Conservation (phyloP, 2,113 vertebrate genomes). For the Gymnobelideus leadbeateri region DNA sequence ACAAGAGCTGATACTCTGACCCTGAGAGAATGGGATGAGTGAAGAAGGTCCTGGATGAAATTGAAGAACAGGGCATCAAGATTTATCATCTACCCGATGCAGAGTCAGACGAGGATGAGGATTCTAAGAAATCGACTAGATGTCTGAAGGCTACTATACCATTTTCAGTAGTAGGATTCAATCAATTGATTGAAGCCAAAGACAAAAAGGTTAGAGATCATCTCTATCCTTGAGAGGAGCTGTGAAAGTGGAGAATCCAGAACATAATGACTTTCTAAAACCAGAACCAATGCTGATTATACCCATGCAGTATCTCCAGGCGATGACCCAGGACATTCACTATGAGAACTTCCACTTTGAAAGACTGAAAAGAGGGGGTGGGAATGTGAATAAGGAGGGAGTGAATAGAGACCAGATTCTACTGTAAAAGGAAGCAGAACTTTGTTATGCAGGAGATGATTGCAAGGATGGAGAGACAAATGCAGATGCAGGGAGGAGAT, state of each 20-base stretch:
- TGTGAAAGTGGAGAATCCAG: constrained; percentile 98
- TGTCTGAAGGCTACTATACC: constrained; percentile 98
- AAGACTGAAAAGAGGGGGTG: too few species aligned
- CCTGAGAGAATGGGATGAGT: constrained; percentile 94
- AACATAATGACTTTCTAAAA: constrained; percentile 99
- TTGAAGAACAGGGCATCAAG: constrained; percentile 98
- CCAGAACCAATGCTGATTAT: constrained; percentile 97
- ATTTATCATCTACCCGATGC: constrained; percentile 99
- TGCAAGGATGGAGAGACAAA: constrained; percentile 95
- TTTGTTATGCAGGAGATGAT: constrained; percentile 97
- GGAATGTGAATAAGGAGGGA: too few species aligned
- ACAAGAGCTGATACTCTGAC: constrained; percentile 89
- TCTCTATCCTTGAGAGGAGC: constrained; percentile 98
- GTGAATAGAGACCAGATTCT: too few species aligned
- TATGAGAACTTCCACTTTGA: too few species aligned
- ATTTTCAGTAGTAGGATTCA: constrained; percentile 98
- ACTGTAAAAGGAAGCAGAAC: too few species aligned
- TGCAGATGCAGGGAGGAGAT: constrained; percentile 90
- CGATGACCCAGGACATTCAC: too few species aligned
- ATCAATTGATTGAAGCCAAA: constrained; percentile 98
- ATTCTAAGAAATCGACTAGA: constrained; percentile 98
- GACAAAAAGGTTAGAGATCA: constrained; percentile 99
- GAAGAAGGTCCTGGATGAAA: constrained; percentile 99
- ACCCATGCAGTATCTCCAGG: too few species aligned
- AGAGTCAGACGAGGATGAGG: constrained; percentile 98